Base-by-base conservation (phyloP, 2,797 vertebrate species). In the Catostomus latipinnis region DNA sequence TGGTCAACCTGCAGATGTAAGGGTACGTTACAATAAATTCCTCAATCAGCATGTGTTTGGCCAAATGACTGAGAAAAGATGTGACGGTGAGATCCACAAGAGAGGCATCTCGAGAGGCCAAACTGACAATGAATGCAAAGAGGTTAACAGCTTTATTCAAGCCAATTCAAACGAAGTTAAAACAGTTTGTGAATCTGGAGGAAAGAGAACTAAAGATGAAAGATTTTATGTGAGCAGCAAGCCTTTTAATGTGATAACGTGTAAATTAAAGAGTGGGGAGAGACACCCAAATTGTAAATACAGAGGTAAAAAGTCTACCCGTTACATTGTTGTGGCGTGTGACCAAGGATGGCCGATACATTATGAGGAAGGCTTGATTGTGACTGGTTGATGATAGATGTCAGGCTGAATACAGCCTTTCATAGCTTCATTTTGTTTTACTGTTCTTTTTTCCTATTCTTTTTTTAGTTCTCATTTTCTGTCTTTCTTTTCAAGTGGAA, bases 101-200 rank as follows among this genome's bases (percentile, higher is more conserved):
- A 79, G 85, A 43, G 8, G 6, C 8, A 84, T 82, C 71, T 72
- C 48, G 0, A n/a, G 58, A 8, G 5, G 56, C 2, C 7, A 52
- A 49, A 67, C 43, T 34, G 54, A 50, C 6, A 83, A 83, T 9
- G 12, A 69, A n/a, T 87, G 86, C 83, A 87, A 87, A 83, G 9
- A 34, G 2, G 66, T 45, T 6, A 88, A 88, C 65, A 84, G 79
- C 22, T 86, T 86, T 50, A 82, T 86, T 34, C 22, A 14, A 34
- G 81, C 77, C 46, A 78, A 76, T 6, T 3, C 46, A 4, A 1
- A 71, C 0, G 53, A 72, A 0, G 74, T 84, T 56, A 78, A 9
- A 45, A 13, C 62, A 5, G 76, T 87, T 11, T 86, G 81, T 16
- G 48, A 68, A 0, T 43, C 13, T 1, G 52, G 48, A 58, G 58